Base-by-base conservation (phyloP, 2,888 invertebrate genomes). In the Megalurothrips usitatus region DNA sequence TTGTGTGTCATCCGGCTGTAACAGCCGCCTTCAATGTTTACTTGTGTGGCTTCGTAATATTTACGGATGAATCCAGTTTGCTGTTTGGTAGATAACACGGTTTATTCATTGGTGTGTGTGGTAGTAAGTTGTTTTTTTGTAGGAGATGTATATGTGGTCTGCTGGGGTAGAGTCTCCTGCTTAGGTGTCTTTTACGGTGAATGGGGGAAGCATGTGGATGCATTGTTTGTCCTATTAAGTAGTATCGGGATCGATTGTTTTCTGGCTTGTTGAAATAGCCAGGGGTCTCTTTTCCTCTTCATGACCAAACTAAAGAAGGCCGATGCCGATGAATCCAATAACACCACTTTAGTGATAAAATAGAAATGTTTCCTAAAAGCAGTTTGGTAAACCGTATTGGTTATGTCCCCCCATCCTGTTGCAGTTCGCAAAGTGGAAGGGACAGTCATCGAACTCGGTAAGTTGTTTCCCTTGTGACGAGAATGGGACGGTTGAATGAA, bases 341-440 rank as follows among this genome's bases (percentile, higher is more conserved):
- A 43, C 2, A 43, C 34, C 34, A 43, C 2, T 4, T 4, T 43
- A 43, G 34, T 17, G 17, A 58, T 58, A 19, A 17, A 58, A 58
- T 58, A 17, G 58, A 17, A 17, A 52, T 58, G 17, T 12, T 14
- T 58, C 58, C n/a, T 58, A 43, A 43, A 43, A 43, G 58, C 58
- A n/a, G 14, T 6, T 14, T 14, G 58, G 34, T 6, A 26, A 75
- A 75, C 10, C 26, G 23, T 75, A 19, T 58, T 58, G n/a, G 58
- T 12, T 23, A 75, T 75, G 68, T 12, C 68, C 34, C n/a, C 68
- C 68, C 23, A 75, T 75, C 68, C 68, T 75, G 68, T 75, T 75
- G 68, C 68, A 75, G 68, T 75, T 75, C 68, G 68, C 68, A 75
- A 75, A 75, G 68, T 75, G 68, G 68, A 75, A 75, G 68, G 68